These are phyloP conservation scores for Hesperia comma DNA, from an alignment of 2,888 invertebrate genomes.

Conservation along the genomic window DNA sequence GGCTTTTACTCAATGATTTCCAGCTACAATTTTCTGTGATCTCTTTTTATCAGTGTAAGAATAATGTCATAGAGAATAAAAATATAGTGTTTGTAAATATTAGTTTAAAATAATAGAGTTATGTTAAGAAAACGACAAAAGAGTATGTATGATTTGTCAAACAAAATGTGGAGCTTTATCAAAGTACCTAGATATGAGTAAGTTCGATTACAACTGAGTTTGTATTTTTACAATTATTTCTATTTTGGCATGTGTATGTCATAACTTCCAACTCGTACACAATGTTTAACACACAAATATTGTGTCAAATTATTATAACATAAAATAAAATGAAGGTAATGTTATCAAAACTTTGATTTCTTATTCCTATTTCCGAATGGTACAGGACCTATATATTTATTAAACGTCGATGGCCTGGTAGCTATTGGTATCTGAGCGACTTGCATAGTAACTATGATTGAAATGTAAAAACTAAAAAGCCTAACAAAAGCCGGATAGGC, in stretches of 20 bases:
- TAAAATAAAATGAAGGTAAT: constrained; percentile 78
- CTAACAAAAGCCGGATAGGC: no score
- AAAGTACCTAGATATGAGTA: constrained; percentile 81
- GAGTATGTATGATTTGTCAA: constrained; percentile 83
- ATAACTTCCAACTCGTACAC: constrained; percentile 73
- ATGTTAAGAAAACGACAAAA: constrained; percentile 76
- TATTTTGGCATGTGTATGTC: constrained; percentile 66
- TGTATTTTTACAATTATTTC: constrained; percentile 83
- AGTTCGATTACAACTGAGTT: constrained; percentile 76
- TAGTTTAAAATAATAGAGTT: constrained; percentile 49
- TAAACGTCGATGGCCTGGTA: no score
- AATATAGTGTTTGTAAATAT: constrained; percentile 61
- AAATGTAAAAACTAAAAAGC: no score
- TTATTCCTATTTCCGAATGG: constrained; percentile 3
- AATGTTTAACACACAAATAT: constrained; percentile 64
- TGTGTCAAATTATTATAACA: constrained; percentile 79
- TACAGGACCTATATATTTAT: no score
- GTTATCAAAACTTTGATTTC: constrained; percentile 51
- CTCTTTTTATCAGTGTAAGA: constrained; percentile 82
- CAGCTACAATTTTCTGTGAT: constrained; percentile 86
- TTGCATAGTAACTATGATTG: no score
- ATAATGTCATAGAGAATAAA: constrained; percentile 75
- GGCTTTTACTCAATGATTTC: constrained; percentile 81
- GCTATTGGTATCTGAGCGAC: no score
- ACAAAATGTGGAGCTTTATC: constrained; percentile 83